Conservation (phyloP, 2,888 invertebrate species). For the Drosophila recens region DNA sequence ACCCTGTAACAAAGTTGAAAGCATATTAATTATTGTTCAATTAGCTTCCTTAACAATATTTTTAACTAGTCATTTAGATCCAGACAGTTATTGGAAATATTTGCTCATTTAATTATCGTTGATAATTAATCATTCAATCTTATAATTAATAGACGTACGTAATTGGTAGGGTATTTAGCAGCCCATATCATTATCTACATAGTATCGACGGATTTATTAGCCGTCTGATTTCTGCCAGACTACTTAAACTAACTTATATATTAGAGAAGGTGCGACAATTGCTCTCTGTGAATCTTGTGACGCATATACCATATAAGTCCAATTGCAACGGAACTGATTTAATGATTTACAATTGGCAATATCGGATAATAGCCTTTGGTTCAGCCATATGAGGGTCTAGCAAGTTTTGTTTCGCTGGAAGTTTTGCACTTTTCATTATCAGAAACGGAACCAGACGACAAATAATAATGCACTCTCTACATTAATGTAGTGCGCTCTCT, state of each 20-base stretch:
- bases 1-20: constrained; percentile 21
- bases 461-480: constrained; percentile 22
- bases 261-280: not conserved
- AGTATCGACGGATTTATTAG: constrained; percentile 5
- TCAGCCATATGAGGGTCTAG: constrained; percentile 37
- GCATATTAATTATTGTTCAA: not conserved
- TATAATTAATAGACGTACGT: not conserved
- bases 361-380: constrained; percentile 26
- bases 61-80: not conserved
- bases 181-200: not conserved
- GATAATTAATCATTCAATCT: not conserved
- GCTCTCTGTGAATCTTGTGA: constrained; percentile 28
- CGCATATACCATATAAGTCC: constrained; percentile 37
- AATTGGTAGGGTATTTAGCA: constrained; percentile 19
- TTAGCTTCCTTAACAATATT: not conserved
- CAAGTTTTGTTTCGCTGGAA: constrained; percentile 58
- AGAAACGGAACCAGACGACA: constrained; percentile 44
- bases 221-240: constrained; percentile 23
- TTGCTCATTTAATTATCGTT: not conserved
- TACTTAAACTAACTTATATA: constrained; percentile 2
- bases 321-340: constrained; percentile 59
- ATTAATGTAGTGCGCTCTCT: constrained; percentile 11
- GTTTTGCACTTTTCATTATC: constrained; percentile 46
- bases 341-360: constrained; percentile 45
- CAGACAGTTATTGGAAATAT: not conserved